phyloP scores from a whole-genome alignment of 2,888 invertebrate species.

The Tetropium fuscum region DNA sequence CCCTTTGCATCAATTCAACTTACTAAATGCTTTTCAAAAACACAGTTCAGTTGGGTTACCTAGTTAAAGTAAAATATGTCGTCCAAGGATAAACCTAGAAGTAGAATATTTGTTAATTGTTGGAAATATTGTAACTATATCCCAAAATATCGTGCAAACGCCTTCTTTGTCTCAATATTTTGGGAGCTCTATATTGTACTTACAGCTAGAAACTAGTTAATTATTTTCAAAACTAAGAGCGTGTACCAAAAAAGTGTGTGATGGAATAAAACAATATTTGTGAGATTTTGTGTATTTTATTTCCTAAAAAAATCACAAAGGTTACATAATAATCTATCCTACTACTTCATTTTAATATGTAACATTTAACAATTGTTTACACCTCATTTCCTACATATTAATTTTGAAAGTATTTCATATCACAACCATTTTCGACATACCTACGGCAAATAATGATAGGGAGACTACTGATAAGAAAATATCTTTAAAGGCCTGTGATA shows the following conservation, averaged over 20 bases:
- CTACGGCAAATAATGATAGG: constrained; percentile 3
- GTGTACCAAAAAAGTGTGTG: constrained; percentile 26
- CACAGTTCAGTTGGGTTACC: too few species aligned
- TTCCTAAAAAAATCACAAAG: constrained; percentile 54
- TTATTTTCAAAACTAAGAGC: constrained; percentile 1
- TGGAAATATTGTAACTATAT: constrained; percentile 3
- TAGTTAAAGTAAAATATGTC: background rate
- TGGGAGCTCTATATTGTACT: background rate
- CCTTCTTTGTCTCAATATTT: constrained; percentile 38
- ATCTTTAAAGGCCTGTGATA: too few species aligned
- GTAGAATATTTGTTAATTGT: background rate
- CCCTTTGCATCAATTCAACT: too few species aligned
- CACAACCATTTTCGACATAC: constrained; percentile 32
- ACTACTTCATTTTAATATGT: constrained; percentile 24
- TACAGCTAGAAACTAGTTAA: background rate
- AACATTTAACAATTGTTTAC: constrained; percentile 42
- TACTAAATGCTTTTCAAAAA: constrained; percentile 1
- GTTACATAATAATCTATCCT: constrained; percentile 31
- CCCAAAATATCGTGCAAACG: constrained; percentile 34
- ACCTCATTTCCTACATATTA: constrained; percentile 27
- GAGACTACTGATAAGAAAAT: too few species aligned
- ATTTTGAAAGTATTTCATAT: constrained; percentile 28
- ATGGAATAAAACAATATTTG: constrained; percentile 24
- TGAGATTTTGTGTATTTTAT: constrained; percentile 40
- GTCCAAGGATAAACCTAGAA: background rate